phyloP scores from a whole-genome alignment of 2,113 vertebrate species.

The Vireo altiloquus region DNA sequence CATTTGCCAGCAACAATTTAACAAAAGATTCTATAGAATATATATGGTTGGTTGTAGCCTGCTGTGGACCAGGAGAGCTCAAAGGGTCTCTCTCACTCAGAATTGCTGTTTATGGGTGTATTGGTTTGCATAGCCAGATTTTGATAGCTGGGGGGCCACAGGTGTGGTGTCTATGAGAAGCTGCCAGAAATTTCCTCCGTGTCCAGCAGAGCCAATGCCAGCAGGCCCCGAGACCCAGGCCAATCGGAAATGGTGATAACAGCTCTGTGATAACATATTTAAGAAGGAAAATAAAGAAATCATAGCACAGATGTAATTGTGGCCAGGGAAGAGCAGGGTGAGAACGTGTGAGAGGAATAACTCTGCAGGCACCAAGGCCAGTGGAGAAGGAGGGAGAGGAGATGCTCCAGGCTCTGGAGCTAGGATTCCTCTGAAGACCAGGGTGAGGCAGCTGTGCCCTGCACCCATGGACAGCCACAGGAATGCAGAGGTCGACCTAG shows the following conservation, averaged over 20 bases:
- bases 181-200: background rate
- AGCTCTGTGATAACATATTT: background rate
- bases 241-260: fast-evolving
- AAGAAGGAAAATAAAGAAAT: too few relatives aligned
- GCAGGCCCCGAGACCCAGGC: too few relatives aligned
- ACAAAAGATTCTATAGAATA: background rate
- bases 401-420: fast-evolving
- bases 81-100: background rate
- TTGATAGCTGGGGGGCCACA: background rate
- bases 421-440: background rate
- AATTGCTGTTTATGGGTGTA: background rate
- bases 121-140: background rate
- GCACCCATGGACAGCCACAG: background rate
- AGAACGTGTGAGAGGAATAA: fast-evolving
- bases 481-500: background rate
- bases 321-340: too few relatives aligned
- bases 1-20: background rate
- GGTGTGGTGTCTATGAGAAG: background rate
- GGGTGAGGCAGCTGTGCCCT: background rate
- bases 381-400: background rate
- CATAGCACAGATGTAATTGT: fast-evolving
- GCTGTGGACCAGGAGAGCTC: background rate
- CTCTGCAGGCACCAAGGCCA: background rate
- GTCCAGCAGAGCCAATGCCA: background rate
- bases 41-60: background rate